Evolutionary conservation across 2,113 vertebrate genomes (phyloP), one percentile per base, ranked within the genome.

Genomic region (Hypocryptadius cinnamomeus): DNA sequence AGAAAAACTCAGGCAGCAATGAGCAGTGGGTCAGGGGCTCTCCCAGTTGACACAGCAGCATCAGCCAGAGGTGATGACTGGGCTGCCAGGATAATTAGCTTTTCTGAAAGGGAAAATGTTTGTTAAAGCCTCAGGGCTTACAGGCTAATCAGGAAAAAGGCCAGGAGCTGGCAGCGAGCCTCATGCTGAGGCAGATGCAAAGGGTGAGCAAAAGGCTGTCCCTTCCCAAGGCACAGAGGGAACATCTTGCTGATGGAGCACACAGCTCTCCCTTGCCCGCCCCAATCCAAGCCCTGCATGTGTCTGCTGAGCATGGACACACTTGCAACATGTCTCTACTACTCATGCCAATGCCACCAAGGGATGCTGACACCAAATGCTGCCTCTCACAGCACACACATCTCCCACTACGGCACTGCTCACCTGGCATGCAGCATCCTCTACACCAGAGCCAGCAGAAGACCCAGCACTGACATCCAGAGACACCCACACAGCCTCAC

Each of bases 51-150:
- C 8, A 24, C 1, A 5, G 45, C 57, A 80, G 91, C 56, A 92
- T 40, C 78, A 74, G 57, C 18, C 78, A 65, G 68, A 45, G 71
- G 53, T 50, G 57, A 68, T 11, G 42, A 44, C 20, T 4, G 5
- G 66, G 45, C 86, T 80, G 65, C 77, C 2, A 5, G 27, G 60
- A 70, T 90, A 94, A 96, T 93, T 77, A 83, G 86, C 89, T 95
- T 33, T 83, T 90, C 84, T 59, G 72, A 83, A 84, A 95, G 39
- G 9, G 21, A 93, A 93, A 95, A 92, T 77, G 84, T 94, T 94
- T 92, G 84, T 63, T 56, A 69, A 93, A 93, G 93, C 95, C 94
- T 90, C 72, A 33, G 93, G 93, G 89, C 89, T 69, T 30, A 64
- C 3, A 11, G 64, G 79, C 53, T 89, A 40, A 66, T 71, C 65